A percentile compares a stretch with the other conserved stretches of the same genome.
phyloP scores from a whole-genome alignment of 2,113 vertebrate genomes.

The Chitala chitala region DNA sequence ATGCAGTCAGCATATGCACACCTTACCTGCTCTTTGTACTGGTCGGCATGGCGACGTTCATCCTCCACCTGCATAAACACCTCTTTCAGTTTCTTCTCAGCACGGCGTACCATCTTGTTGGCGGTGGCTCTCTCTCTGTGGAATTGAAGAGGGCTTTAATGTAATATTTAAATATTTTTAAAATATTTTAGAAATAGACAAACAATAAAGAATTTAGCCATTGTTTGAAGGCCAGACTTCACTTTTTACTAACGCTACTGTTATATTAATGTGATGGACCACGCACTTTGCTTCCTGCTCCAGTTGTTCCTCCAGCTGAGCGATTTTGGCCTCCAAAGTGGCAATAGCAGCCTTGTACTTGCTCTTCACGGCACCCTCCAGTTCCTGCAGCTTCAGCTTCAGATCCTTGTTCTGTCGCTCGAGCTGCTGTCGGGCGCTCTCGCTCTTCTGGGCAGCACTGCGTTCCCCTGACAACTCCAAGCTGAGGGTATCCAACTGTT shows the following conservation, averaged over 20 bases:
- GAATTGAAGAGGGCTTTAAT: neutral
- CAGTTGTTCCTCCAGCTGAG: slow-evolving; percentile 90
- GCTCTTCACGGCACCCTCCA: slow-evolving; percentile 88
- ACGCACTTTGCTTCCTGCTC: slow-evolving; percentile 95
- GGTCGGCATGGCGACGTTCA: slow-evolving; percentile 88
- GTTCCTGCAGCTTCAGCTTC: slow-evolving; percentile 88
- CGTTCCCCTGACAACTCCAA: slow-evolving; percentile 79
- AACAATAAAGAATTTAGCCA: neutral
- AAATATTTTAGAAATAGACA: neutral
- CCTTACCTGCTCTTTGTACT: slow-evolving; percentile 92
- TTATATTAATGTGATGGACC: neutral
- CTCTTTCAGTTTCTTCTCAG: slow-evolving; percentile 96
- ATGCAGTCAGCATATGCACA: neutral
- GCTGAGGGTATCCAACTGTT: slow-evolving; percentile 80
- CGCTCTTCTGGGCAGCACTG: slow-evolving; percentile 84
- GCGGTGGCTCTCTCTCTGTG: slow-evolving; percentile 84
- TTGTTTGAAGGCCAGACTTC: neutral
- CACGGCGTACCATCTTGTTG: slow-evolving; percentile 87
- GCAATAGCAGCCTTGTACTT: slow-evolving; percentile 93
- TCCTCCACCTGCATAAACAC: slow-evolving; percentile 98
- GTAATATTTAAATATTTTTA: neutral
- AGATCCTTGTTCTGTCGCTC: slow-evolving; percentile 96
- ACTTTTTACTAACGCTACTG: neutral
- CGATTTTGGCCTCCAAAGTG: slow-evolving; percentile 88
- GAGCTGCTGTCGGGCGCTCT: slow-evolving; percentile 87